Conservation (phyloP, 1,140 invertebrate genomes). For the Dolichoris vasculosae region DNA sequence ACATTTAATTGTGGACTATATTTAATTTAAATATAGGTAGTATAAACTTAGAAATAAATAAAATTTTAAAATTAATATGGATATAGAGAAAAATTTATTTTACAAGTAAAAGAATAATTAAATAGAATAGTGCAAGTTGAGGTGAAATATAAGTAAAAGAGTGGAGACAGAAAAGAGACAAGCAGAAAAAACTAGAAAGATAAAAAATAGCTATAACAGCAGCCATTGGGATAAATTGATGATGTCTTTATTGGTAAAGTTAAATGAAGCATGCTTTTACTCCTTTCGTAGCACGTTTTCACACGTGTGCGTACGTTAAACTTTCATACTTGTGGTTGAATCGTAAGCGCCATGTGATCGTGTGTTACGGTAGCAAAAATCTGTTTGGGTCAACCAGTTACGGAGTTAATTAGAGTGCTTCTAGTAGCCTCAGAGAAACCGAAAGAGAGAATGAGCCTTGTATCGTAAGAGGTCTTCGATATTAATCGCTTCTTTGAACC, state of each 20-base stretch:
- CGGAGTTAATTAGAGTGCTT: slow-evolving; percentile 75
- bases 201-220: background rate
- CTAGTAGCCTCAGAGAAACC: slow-evolving; percentile 35
- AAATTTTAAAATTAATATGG: background rate
- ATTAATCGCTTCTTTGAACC: slow-evolving; percentile 59
- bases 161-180: background rate
- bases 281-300: slow-evolving; percentile 35
- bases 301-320: slow-evolving; percentile 47
- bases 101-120: background rate
- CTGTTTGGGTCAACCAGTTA: slow-evolving; percentile 72
- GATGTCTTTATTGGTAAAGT: slow-evolving; percentile 65
- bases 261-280: slow-evolving; percentile 12
- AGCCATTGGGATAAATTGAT: slow-evolving; percentile 58
- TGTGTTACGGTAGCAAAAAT: slow-evolving; percentile 45
- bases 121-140: background rate
- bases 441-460: slow-evolving; percentile 19
- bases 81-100: background rate
- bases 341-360: slow-evolving; percentile 18
- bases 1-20: background rate
- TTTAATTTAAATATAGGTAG: background rate
- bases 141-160: background rate
- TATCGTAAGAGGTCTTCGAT: slow-evolving; percentile 61
- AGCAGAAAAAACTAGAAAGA: slow-evolving; percentile 3
- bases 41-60: background rate
- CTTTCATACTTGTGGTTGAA: slow-evolving; percentile 30